Evolutionary conservation across 2,797 vertebrate genomes (phyloP), one percentile per base, ranked within the genome.

Genomic region (Chrysocyon brachyurus): DNA sequence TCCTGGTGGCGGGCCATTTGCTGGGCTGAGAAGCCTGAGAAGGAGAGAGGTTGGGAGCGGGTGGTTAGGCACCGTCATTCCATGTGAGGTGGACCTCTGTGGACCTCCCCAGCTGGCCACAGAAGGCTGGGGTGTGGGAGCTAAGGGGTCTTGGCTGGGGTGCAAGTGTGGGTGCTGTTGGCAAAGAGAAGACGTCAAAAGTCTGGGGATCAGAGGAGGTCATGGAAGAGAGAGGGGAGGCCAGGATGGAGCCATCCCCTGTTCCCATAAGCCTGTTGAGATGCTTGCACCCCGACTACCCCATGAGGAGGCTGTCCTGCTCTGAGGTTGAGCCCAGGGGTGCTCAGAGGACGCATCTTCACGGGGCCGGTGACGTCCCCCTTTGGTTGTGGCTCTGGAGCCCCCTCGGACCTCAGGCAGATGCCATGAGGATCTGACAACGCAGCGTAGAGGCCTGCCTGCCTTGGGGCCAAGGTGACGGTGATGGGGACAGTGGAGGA

Each of bases 261-360:
- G 0, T 12, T 31, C 63, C 12, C 6, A 7, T 1, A 46, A 46
- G 54, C 17, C 26, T 5, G 22, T 0, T 16, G 3, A 5, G n/a
- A 1, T 7, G 68, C 70, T 31, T 3, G 4, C 14, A 3, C 70
- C 12, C 19, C 72, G 10, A 3, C 54, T 6, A 17, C 12, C 28
- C 31, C 0, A 5, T 4, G 36, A 70, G 15, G 72, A 9, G 33
- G 54, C 14, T 16, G 31, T 6, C 57, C 15, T 31, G n/a, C 6
- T n/a, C 26, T 9, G 12, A 8, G 0, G 5, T 0, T n/a, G 66
- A 89, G 70, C 28, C 75, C 33, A 4, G 68, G 9, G 8, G 22
- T 5, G 36, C 52, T 77, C 4, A 12, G 49, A 0, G 5, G 61
- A 21, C 11, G 14, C 1, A 1, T 24, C 31, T 56, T 31, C 70